Percentiles rank a stretch among this genome's conserved stretches.
phyloP scores from a whole-genome alignment of 1,140 invertebrate species.

The Drosophila nikananu region DNA sequence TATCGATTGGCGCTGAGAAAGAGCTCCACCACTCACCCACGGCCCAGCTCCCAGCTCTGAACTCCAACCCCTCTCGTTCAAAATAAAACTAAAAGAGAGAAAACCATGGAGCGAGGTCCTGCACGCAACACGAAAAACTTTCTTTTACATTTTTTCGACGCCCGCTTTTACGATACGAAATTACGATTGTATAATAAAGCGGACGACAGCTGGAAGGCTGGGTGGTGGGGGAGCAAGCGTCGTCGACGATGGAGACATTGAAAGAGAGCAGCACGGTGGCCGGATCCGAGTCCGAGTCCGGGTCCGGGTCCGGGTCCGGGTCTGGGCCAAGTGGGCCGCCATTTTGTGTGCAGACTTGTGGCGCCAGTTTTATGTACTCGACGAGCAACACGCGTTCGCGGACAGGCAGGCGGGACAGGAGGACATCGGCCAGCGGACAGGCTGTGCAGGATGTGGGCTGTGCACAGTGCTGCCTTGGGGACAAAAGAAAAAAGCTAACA shows the following conservation, averaged over 20 bases:
- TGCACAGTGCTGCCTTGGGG: neutral
- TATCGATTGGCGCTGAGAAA: slow-evolving; percentile 41
- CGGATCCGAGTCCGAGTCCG: slow-evolving; percentile 2
- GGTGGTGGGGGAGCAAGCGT: slow-evolving; percentile 11
- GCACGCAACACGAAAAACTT: slow-evolving; percentile 82
- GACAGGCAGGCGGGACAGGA: slow-evolving; percentile 24
- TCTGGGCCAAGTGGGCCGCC: slow-evolving; percentile 73
- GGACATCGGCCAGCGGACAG: slow-evolving; percentile 28
- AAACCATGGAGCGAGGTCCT: slow-evolving; percentile 51
- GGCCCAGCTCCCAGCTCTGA: neutral
- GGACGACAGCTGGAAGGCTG: slow-evolving; percentile 17
- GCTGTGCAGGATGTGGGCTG: slow-evolving; percentile 1
- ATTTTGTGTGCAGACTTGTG: slow-evolving; percentile 81
- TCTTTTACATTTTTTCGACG: slow-evolving; percentile 77
- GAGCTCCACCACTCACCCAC: slow-evolving; percentile 2
- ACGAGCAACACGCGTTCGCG: slow-evolving; percentile 75
- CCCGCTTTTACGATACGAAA: slow-evolving; percentile 82
- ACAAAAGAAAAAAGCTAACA: neutral
- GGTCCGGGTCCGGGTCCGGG: neutral
- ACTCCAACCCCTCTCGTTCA: slow-evolving; percentile 2
- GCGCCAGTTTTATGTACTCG: slow-evolving; percentile 82
- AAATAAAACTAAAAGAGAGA: slow-evolving; percentile 4
- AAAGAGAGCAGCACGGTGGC: slow-evolving; percentile 30
- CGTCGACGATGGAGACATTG: slow-evolving; percentile 43
- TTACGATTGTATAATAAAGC: slow-evolving; percentile 83